Evolutionary conservation across 2,888 invertebrate species (phyloP).

Genomic region (Idaea dimidiata): DNA sequence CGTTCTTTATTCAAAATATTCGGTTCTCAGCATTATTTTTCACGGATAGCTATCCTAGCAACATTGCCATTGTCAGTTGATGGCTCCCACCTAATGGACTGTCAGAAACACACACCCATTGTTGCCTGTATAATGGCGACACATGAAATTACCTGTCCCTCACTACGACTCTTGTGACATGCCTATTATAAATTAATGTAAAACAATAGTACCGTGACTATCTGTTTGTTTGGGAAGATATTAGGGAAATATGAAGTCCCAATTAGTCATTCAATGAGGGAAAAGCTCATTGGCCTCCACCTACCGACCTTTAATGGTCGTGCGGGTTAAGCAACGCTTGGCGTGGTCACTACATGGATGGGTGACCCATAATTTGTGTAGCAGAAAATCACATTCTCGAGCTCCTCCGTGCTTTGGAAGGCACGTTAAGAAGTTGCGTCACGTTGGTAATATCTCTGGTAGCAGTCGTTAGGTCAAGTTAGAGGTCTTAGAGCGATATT

Average conservation of each 20-base stretch:
- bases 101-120: conserved; percentile 65
- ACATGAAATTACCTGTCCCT: conserved; percentile 70
- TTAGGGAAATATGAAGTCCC: not conserved
- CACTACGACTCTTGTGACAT: conserved; percentile 45
- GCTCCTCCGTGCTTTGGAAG: too few relatives aligned
- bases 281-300: too few relatives aligned
- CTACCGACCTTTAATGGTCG: too few relatives aligned
- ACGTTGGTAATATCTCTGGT: too few relatives aligned
- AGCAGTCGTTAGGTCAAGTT: too few relatives aligned
- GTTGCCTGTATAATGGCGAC: conserved; percentile 60
- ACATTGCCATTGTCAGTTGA: conserved; percentile 46
- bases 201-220: conserved; percentile 35
- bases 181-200: conserved; percentile 49
- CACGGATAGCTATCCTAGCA: conserved; percentile 13
- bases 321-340: too few relatives aligned
- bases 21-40: conserved; percentile 2
- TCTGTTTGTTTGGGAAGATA: not conserved
- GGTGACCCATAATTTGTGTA: too few relatives aligned
- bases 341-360: too few relatives aligned
- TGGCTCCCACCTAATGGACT: conserved; percentile 62
- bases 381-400: too few relatives aligned
- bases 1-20: conserved; percentile 8
- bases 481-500: too few relatives aligned
- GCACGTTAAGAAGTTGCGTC: too few relatives aligned
- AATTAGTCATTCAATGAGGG: too few relatives aligned